These are phyloP conservation scores for Heliconius eleuchia DNA, from an alignment of 1,140 invertebrate genomes.

Conservation along the genomic window DNA sequence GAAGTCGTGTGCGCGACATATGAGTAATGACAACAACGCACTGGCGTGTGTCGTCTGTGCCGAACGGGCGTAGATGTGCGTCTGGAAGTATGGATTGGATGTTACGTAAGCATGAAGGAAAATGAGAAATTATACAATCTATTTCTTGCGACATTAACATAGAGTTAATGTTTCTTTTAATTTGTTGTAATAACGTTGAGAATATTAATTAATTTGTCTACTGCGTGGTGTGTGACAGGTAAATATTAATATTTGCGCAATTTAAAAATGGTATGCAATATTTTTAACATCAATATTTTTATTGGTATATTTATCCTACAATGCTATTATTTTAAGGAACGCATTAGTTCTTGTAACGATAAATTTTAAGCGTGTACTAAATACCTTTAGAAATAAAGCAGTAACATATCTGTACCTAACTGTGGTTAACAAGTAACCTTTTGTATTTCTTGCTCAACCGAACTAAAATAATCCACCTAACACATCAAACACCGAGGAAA, in stretches of 20 bases:
- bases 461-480: conserved; percentile 23
- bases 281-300: neutral
- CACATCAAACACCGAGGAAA: conserved; percentile 25
- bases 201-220: neutral
- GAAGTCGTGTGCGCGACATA: conserved; percentile 76
- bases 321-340: neutral
- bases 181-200: conserved; percentile 5
- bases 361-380: neutral
- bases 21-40: conserved; percentile 79
- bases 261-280: neutral
- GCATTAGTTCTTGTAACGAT: neutral
- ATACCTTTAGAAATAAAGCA: neutral
- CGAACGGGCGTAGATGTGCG: conserved; percentile 72
- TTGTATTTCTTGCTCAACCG: conserved; percentile 2
- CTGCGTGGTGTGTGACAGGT: neutral
- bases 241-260: neutral
- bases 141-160: conserved; percentile 26
- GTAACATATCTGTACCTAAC: neutral
- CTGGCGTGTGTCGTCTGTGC: conserved; percentile 64
- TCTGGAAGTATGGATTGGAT: conserved; percentile 62
- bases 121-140: conserved; percentile 37
- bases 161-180: conserved; percentile 11
- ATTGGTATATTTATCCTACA: neutral
- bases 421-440: conserved; percentile 22
- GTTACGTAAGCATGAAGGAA: conserved; percentile 57